Base-by-base conservation (phyloP, 2,113 vertebrate genomes). In the Dendrocopos noguchii region DNA sequence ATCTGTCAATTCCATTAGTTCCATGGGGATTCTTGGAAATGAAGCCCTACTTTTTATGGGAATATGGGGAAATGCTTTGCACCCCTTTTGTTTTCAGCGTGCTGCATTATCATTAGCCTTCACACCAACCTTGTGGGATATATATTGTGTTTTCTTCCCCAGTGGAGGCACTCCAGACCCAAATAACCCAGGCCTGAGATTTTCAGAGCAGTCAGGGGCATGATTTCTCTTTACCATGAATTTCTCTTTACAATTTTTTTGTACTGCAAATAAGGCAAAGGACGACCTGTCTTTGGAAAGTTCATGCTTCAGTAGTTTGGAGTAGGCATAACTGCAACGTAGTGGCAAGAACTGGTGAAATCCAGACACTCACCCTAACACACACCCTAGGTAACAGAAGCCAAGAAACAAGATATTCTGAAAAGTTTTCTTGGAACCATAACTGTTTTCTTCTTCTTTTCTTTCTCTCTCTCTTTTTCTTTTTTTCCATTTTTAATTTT, bases 401-500 rank as follows among this genome's bases (percentile, higher is more conserved):
- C 6, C 42, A 74, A 39, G 53, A 29, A 81, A 56, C 12, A 66
- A 59, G 16, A 12, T 12, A 25, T n/a, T 67, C 60, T 55, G 28
- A 70, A 82, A 57, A 12, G 6, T 11, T 59, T 57, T 57, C 39
- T 80, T 68, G 17, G 50, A 89, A 65, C 17, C 15, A 80, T 19
- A 76, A 59, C 6, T 1, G 2, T 39, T 39, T 39, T 39, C 39
- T 39, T 39, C 11, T 39, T 39, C 39, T 39, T 39, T 10, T 39
- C 39, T 39, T 39, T 39, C 39, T 39, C 39, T 39, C 39, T 39
- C 39, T 39, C 39, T 24, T 42, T 29, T 17, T 2, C 6, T 19
- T 10, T 1, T 39, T 20, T 4, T 11, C 15, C 9, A 36, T 33
- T 17, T 2, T 6, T 19, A 8, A 1, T 39, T 20, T 4, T 11